Conservation (phyloP, 2,797 vertebrate genomes). For the Syndactyla subalaris region DNA sequence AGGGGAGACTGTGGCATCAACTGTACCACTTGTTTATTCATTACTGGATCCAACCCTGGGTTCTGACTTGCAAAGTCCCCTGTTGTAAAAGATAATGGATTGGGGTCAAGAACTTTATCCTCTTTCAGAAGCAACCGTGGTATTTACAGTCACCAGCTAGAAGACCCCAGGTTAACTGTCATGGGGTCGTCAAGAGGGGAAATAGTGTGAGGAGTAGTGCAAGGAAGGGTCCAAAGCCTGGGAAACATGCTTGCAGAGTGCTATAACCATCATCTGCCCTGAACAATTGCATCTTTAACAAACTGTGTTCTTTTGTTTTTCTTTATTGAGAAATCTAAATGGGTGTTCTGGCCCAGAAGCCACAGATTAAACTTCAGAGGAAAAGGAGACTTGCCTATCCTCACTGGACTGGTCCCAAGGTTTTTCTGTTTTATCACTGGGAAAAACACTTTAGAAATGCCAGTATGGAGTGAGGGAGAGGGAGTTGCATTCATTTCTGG, state of each 20-base stretch:
- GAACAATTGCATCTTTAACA: not conserved
- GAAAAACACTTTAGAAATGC: constrained; percentile 56
- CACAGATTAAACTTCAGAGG: not conserved
- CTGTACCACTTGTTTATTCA: not conserved
- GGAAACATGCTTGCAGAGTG: not conserved
- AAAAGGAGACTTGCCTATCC: not conserved
- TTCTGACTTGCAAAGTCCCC: not conserved
- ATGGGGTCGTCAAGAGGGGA: not conserved
- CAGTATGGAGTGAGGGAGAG: not conserved
- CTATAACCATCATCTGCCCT: not conserved
- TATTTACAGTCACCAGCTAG: not conserved
- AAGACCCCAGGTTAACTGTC: not conserved
- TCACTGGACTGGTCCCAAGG: constrained; percentile 11
- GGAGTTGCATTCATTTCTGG: not conserved
- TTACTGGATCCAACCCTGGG: not conserved
- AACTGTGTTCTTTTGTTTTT: not conserved
- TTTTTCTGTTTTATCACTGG: constrained; percentile 46
- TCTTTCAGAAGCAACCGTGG: not conserved
- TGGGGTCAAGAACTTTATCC: not conserved
- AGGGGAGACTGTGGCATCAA: not conserved
- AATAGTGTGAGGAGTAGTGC: not conserved
- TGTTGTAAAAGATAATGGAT: not conserved
- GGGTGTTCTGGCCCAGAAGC: constrained; percentile 8
- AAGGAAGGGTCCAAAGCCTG: not conserved
- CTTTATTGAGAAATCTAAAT: not conserved